phyloP scores from a whole-genome alignment of 2,797 vertebrate genomes.

The Todus mexicanus region DNA sequence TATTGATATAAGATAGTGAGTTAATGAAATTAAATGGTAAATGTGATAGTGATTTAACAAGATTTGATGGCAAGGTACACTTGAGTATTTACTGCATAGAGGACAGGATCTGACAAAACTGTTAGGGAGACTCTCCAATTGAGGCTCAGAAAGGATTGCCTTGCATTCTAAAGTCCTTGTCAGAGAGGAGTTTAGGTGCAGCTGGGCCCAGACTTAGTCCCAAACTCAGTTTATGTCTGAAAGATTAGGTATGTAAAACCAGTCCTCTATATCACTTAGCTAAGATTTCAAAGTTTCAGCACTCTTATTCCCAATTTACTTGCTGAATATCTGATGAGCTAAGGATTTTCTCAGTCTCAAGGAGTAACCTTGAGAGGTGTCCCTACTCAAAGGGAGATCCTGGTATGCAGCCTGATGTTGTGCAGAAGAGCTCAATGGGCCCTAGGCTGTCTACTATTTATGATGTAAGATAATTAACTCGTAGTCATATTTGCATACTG shows the following conservation, averaged over 20 bases:
- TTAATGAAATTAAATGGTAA: background rate
- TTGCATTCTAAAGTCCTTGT: too few species aligned
- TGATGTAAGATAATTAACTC: background rate
- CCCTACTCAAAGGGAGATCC: background rate
- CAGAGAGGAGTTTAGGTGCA: too few species aligned
- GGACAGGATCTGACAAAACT: too few species aligned
- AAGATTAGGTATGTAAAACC: too few species aligned
- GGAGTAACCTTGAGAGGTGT: background rate
- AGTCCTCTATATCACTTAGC: background rate
- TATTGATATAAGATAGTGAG: background rate
- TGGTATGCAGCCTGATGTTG: background rate
- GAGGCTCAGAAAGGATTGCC: too few species aligned
- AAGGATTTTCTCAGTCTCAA: background rate
- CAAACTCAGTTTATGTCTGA: background rate
- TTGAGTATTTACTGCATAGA: too few species aligned
- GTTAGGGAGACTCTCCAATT: too few species aligned
- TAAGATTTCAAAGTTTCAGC: background rate
- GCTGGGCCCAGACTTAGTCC: too few species aligned
- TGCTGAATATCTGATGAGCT: background rate
- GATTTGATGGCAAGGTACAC: too few species aligned
- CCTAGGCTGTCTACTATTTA: background rate
- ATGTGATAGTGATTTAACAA: background rate
- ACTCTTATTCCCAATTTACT: background rate
- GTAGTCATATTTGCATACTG: background rate
- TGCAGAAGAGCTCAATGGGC: background rate